phyloP scores from a whole-genome alignment of 2,113 vertebrate species.

The Leiothrix lutea region DNA sequence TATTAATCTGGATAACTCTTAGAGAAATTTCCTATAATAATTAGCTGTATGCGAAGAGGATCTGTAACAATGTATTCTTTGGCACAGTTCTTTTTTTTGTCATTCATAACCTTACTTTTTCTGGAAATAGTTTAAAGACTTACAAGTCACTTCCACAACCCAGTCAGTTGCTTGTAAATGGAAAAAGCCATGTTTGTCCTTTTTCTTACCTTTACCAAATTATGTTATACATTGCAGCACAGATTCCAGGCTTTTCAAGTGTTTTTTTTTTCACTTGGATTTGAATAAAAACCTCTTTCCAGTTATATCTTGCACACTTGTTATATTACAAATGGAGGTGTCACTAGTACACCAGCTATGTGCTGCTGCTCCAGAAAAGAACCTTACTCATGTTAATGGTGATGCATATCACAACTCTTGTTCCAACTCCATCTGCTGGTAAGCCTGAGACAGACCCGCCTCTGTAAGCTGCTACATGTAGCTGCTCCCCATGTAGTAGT shows the following conservation, averaged over 20 bases:
- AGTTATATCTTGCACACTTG: neutral
- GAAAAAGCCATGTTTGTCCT: neutral
- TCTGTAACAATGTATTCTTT: slow-evolving; percentile 13
- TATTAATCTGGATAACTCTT: neutral
- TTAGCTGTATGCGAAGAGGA: neutral
- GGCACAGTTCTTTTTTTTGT: neutral
- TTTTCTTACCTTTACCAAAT: neutral
- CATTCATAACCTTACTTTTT: neutral
- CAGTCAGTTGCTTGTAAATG: neutral
- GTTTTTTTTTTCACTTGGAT: neutral
- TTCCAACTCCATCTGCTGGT: slow-evolving; percentile 57
- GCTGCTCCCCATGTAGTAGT: neutral
- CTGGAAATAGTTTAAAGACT: slow-evolving; percentile 32
- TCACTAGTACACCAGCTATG: neutral
- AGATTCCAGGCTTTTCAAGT: neutral
- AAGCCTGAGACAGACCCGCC: neutral
- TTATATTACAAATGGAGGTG: neutral
- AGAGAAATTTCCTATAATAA: neutral
- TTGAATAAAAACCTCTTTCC: neutral
- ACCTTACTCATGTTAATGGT: neutral
- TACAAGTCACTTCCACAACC: neutral
- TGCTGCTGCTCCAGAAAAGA: neutral
- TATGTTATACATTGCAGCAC: neutral
- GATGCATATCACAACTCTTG: neutral
- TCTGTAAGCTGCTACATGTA: neutral